Conservation (phyloP, 1,140 invertebrate genomes). For the Patella vulgata region DNA sequence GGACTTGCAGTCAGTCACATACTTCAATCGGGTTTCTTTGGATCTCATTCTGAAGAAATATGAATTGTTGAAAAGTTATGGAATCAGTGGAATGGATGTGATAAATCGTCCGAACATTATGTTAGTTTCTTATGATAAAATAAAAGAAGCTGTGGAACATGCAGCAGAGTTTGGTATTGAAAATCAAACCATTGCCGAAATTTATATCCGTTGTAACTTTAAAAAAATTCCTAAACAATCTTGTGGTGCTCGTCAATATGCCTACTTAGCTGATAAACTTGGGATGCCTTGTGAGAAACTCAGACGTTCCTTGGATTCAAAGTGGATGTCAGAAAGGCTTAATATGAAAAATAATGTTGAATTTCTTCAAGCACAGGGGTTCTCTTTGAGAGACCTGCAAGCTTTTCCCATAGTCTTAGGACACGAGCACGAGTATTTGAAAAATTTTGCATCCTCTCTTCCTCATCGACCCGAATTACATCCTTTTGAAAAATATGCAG, state of each 20-base stretch:
- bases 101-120: too few relatives aligned
- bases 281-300: not conserved
- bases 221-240: not conserved
- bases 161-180: too few relatives aligned
- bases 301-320: too few relatives aligned
- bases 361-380: not conserved
- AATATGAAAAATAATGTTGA: conserved; percentile 1
- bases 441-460: not conserved
- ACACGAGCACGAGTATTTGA: not conserved
- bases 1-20: too few relatives aligned
- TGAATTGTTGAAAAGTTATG: too few relatives aligned
- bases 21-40: too few relatives aligned
- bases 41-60: too few relatives aligned
- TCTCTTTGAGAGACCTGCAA: not conserved
- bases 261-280: not conserved
- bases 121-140: too few relatives aligned
- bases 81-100: too few relatives aligned
- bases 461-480: not conserved
- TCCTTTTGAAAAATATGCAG: not conserved
- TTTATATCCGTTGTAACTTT: too few relatives aligned
- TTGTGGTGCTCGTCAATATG: not conserved
- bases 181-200: too few relatives aligned
- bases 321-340: not conserved
- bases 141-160: too few relatives aligned
- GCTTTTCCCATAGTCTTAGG: not conserved